Percentiles rank a stretch among this genome's conserved stretches.
These are phyloP conservation scores for Conistra vaccinii DNA, from an alignment of 2,888 invertebrate species.

Conservation along the genomic window DNA sequence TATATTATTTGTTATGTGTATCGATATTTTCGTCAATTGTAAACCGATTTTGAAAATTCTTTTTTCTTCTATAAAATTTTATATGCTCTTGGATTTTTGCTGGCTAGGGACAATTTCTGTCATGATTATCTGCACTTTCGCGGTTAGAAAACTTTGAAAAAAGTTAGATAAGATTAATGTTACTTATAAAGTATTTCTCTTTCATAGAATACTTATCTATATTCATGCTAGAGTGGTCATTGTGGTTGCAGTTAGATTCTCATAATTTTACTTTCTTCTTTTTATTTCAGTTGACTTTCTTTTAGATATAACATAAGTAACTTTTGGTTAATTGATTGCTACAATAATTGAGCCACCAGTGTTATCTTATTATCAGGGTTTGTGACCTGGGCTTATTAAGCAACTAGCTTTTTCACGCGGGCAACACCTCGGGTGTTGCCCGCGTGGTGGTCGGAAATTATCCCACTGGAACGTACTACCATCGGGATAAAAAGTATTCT, in stretches of 20 bases:
- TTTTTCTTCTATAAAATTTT: background rate
- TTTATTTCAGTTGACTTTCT: background rate
- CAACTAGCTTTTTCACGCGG: too few species aligned
- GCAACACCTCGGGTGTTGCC: too few species aligned
- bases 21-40: too few species aligned
- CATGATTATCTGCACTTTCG: background rate
- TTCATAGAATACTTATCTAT: background rate
- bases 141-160: background rate
- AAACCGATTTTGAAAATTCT: too few species aligned
- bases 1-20: too few species aligned
- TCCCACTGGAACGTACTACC: too few species aligned
- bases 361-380: too few species aligned
- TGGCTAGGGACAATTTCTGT: background rate
- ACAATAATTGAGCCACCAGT: background rate
- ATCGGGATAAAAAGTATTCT: too few species aligned
- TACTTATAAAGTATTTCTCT: background rate
- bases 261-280: background rate
- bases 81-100: constrained; percentile 1
- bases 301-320: too few species aligned
- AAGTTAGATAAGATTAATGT: background rate
- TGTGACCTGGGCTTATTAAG: too few species aligned
- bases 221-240: background rate
- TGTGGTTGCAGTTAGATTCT: background rate
- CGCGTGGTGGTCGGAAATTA: too few species aligned
- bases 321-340: background rate